Percentiles rank a stretch among this genome's conserved stretches.
Conservation (phyloP, 2,888 invertebrate genomes). For the Acholoe squamosa region DNA sequence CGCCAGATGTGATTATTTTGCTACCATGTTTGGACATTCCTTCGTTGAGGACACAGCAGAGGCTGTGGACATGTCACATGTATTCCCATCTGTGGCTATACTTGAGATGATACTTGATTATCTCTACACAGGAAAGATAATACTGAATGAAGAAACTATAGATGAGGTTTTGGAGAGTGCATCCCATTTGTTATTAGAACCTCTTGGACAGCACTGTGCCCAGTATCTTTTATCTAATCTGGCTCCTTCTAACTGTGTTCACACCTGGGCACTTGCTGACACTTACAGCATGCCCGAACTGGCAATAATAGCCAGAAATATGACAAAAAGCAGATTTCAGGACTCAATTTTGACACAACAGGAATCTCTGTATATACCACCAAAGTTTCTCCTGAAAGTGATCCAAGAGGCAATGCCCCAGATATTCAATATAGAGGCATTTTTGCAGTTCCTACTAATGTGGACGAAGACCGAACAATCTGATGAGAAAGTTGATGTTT, state of each 20-base stretch:
- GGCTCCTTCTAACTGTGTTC: not conserved
- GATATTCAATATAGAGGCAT: not conserved
- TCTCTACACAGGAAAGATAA: constrained; percentile 27
- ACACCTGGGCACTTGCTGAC: constrained; percentile 49
- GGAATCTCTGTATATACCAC: not conserved
- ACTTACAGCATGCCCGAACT: constrained; percentile 39
- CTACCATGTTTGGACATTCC: constrained; percentile 34
- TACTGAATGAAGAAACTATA: constrained; percentile 10
- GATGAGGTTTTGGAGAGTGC: constrained; percentile 30
- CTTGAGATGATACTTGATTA: not conserved
- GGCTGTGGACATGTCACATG: constrained; percentile 34
- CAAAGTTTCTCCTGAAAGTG: not conserved
- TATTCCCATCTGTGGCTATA: not conserved
- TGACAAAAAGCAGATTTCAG: constrained; percentile 45
- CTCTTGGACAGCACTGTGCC: constrained; percentile 38
- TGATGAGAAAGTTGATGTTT: not conserved
- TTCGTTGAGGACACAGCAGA: not conserved
- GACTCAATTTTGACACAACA: constrained; percentile 8
- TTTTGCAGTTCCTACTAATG: not conserved
- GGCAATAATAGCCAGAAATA: constrained; percentile 11
- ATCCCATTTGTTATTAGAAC: constrained; percentile 12
- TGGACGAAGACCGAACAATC: not conserved
- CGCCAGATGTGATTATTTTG: constrained; percentile 51
- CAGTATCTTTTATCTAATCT: constrained; percentile 46
- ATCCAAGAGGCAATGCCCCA: constrained; percentile 45